A percentile compares a stretch with the other conserved stretches of the same genome.
Conservation (phyloP, 2,888 invertebrate genomes). For the Papilio elwesi region DNA sequence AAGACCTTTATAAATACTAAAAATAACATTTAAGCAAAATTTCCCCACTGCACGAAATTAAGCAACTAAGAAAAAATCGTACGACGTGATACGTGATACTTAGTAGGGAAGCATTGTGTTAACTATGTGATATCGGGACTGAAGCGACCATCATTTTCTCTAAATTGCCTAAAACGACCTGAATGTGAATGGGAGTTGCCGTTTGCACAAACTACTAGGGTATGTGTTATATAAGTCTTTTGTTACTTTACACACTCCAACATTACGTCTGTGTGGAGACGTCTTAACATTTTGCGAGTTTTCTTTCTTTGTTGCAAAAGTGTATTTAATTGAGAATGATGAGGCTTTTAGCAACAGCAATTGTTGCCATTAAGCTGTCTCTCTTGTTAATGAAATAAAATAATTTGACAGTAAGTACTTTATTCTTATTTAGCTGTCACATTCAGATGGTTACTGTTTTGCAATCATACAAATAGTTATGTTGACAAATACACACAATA, state of each 20-base stretch:
- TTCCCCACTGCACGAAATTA: not conserved
- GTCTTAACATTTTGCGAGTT: not conserved
- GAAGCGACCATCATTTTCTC: not conserved
- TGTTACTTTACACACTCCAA: not conserved
- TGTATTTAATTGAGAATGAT: slow-evolving; percentile 14
- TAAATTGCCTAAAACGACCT: not conserved
- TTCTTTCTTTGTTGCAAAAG: not conserved
- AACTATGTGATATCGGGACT: not conserved
- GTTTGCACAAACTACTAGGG: not conserved
- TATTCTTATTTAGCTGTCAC: not conserved
- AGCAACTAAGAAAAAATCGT: not conserved
- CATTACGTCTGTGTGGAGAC: not conserved
- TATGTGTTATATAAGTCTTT: not conserved
- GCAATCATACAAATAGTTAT: slow-evolving; percentile 6
- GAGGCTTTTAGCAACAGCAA: not conserved
- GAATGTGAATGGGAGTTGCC: not conserved
- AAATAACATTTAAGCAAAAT: not conserved
- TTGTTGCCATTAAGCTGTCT: not conserved
- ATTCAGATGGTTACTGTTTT: not conserved
- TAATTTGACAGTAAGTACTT: not conserved
- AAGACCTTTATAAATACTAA: too few species aligned
- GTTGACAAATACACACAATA: too few species aligned
- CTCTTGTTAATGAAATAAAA: slow-evolving; percentile 8
- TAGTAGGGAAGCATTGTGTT: not conserved
- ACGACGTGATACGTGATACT: not conserved